Evolutionary conservation across 2,888 invertebrate genomes (phyloP).

Genomic region (Apeira syringaria): DNA sequence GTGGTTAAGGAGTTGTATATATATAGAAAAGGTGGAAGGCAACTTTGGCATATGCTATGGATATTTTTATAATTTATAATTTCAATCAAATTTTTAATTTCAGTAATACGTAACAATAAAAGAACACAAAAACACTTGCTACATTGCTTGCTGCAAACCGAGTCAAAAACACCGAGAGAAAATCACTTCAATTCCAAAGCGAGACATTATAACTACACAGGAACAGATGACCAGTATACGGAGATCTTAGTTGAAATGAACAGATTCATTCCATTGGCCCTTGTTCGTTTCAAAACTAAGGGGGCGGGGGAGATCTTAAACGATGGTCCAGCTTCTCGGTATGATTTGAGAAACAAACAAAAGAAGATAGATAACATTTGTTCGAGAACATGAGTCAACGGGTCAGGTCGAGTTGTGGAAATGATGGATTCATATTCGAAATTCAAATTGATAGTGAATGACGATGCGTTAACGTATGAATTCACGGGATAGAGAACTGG

Average conservation of each 20-base stretch:
- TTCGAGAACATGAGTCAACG: conserved; percentile 74
- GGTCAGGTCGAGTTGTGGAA: conserved; percentile 43
- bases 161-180: conserved; percentile 40
- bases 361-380: conserved; percentile 80
- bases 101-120: conserved; percentile 2
- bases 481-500: conserved; percentile 9
- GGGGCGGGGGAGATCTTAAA: conserved; percentile 37
- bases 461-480: conserved; percentile 14
- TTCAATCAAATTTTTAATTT: background rate
- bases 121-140: conserved; percentile 15
- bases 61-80: too few relatives aligned
- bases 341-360: conserved; percentile 78
- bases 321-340: conserved; percentile 37
- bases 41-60: too few relatives aligned
- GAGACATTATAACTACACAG: conserved; percentile 54
- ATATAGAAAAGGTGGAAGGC: too few relatives aligned
- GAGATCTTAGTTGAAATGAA: conserved; percentile 37
- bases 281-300: conserved; percentile 15
- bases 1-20: too few relatives aligned
- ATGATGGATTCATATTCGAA: conserved; percentile 41
- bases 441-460: conserved; percentile 19
- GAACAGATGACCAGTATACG: conserved; percentile 45
- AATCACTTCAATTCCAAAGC: conserved; percentile 46
- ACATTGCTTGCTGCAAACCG: conserved; percentile 26
- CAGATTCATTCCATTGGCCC: conserved; percentile 22